These are phyloP conservation scores for Callipepla californica DNA, from an alignment of 2,113 vertebrate genomes.

Conservation along the genomic window DNA sequence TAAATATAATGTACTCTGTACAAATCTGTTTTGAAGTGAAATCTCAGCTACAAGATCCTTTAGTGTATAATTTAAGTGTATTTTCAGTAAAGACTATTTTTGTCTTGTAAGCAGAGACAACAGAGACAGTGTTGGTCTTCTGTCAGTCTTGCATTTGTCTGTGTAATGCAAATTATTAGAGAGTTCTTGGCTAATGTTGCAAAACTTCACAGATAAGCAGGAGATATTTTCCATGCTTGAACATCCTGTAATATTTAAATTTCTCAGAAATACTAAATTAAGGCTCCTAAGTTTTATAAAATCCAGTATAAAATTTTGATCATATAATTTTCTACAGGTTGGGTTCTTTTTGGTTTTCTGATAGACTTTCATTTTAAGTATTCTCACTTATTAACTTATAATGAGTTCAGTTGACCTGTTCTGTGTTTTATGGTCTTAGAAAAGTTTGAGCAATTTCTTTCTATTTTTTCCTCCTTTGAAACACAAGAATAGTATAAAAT, in stretches of 20 bases:
- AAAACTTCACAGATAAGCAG: neutral
- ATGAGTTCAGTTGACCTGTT: neutral
- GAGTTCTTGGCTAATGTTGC: neutral
- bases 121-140: neutral
- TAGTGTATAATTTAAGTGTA: conserved; percentile 39
- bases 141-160: neutral
- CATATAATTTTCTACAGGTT: neutral
- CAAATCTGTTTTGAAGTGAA: conserved; percentile 43
- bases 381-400: neutral
- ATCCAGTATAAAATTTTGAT: neutral
- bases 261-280: neutral
- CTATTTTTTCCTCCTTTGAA: neutral
- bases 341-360: fast-evolving
- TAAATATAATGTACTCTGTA: conserved; percentile 34
- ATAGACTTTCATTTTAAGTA: neutral
- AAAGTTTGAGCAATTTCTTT: neutral
- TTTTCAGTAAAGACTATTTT: conserved; percentile 52
- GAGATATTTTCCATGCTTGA: neutral
- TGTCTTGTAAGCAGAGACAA: neutral
- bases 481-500: neutral
- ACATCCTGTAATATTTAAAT: neutral
- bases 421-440: neutral
- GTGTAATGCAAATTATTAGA: neutral
- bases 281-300: neutral
- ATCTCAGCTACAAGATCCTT: neutral